phyloP scores from a whole-genome alignment of 2,888 invertebrate genomes.

The Heliconius aoede region DNA sequence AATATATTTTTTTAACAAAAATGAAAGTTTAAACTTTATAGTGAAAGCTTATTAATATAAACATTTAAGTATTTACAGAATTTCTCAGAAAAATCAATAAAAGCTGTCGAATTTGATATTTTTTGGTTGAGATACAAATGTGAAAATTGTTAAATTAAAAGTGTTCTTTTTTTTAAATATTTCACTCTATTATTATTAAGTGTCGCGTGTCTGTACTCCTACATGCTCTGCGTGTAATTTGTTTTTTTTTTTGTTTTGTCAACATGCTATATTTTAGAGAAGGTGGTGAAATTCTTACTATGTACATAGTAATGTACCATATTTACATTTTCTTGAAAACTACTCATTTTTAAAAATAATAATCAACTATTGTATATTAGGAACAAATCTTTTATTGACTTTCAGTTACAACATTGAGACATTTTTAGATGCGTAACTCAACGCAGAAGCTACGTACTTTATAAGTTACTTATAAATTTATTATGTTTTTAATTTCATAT shows the following conservation, averaged over 20 bases:
- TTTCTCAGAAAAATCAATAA: neutral
- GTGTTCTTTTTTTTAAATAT: neutral
- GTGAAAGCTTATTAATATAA: slow-evolving; percentile 18
- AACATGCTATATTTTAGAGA: neutral
- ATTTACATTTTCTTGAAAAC: no score
- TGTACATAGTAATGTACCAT: neutral
- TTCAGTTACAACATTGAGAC: neutral
- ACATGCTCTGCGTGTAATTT: neutral
- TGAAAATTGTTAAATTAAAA: neutral
- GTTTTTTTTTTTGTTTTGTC: neutral
- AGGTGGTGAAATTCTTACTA: neutral
- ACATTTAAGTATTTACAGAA: neutral
- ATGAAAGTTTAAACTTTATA: slow-evolving; percentile 25
- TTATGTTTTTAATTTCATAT: slow-evolving; percentile 14
- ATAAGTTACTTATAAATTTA: neutral
- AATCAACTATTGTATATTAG: no score
- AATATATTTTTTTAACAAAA: slow-evolving; percentile 34
- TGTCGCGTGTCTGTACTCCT: neutral
- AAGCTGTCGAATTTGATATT: neutral
- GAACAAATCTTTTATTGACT: no score
- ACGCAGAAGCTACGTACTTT: no score
- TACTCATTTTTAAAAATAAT: no score
- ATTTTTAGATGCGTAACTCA: neutral
- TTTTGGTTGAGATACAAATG: neutral
- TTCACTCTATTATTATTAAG: neutral